Conservation (phyloP, 2,888 invertebrate genomes). For the Noctua comes region DNA sequence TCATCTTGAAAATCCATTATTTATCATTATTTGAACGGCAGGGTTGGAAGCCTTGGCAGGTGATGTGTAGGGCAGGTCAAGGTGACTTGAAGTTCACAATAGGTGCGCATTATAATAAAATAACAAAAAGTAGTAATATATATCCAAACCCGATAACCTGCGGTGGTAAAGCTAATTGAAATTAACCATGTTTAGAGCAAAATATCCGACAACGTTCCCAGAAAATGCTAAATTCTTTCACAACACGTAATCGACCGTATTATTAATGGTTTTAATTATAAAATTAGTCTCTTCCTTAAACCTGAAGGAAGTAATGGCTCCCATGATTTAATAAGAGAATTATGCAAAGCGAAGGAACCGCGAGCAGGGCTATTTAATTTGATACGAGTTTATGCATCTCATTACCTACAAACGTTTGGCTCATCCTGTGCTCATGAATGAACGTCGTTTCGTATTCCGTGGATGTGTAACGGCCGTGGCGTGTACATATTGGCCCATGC, state of each 20-base stretch:
- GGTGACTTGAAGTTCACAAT: not conserved
- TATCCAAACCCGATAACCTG: too few species aligned
- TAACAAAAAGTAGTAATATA: too few species aligned
- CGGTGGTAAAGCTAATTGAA: too few species aligned
- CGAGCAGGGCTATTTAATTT: conserved; percentile 61
- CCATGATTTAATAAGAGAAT: conserved; percentile 58
- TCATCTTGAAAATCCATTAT: too few species aligned
- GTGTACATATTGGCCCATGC: conserved; percentile 30
- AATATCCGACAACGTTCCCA: not conserved
- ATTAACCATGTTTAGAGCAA: not conserved
- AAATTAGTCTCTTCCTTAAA: conserved; percentile 41
- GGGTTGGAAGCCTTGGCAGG: too few species aligned
- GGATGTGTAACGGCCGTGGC: conserved; percentile 14
- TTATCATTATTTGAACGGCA: too few species aligned
- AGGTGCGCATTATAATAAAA: too few species aligned
- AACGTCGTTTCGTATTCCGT: conserved; percentile 49
- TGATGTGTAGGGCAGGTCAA: not conserved
- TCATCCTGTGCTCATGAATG: conserved; percentile 57
- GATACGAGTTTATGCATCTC: conserved; percentile 60
- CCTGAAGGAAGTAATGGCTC: conserved; percentile 57
- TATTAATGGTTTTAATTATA: conserved; percentile 45
- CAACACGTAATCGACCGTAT: conserved; percentile 12
- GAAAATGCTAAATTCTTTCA: conserved; percentile 12
- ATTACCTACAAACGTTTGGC: conserved; percentile 51
- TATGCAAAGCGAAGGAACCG: conserved; percentile 59